Base-by-base conservation (phyloP, 2,888 invertebrate genomes). In the Poecilobothrus nobilitatus region DNA sequence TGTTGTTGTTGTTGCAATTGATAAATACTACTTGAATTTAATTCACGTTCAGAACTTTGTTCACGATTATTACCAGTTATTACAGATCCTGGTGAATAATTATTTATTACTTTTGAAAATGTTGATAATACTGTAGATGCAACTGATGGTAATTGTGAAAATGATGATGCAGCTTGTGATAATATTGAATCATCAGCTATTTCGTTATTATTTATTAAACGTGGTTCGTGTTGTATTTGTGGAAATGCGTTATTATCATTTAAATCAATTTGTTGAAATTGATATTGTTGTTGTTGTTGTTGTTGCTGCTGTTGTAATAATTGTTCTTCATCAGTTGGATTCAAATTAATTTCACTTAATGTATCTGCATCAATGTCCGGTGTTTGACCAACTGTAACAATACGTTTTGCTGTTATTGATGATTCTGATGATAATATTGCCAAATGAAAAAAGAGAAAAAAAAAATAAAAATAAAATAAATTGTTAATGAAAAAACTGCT, bases 121-220 rank as follows among this genome's bases (percentile, higher is more conserved):
- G 88, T 87, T 44, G 86, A 87, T 72, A 89, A 86, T 0, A 88
- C 88, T 12, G 86, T 87, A 66, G 87, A 86, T 0, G 88, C 86
- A 5, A 87, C 84, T 68, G 86, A 84, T 0, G 87, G 87, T 37
- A 87, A 75, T 53, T 87, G 87, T 0, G 87, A 86, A 70, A 81
- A 79, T 21, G 81, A 79, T 41, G 80, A 78, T 34, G 80, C 79
- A 53, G 80, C 78, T 73, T 79, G 78, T 65, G 78, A 78, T 41
- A 81, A 72, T 71, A 80, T 72, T 1, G 79, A 78, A 68, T 79
- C 79, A 67, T 74, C 75, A 12, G 27, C n/a, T 53, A 18, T 21
- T 68, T 66, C 44, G 68, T 22, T 66, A 69, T 27, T 62, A 33
- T 67, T 63, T 10, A 68, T 71, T 15, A 68, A 66, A 33, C 69